Evolutionary conservation across 2,113 vertebrate species (phyloP).

Genomic region (Anolis sagrei): DNA sequence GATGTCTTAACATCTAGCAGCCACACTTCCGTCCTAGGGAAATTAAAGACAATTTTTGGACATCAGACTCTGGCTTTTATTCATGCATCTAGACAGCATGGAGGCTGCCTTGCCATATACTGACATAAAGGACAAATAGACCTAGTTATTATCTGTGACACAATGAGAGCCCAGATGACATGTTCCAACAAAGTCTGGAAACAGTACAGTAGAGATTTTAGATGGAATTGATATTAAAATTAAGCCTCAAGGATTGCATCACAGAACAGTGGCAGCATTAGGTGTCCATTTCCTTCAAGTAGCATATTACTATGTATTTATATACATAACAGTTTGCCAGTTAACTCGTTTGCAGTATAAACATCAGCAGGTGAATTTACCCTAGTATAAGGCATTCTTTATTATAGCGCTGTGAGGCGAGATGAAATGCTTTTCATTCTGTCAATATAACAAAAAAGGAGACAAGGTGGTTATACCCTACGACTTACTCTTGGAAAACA

Average conservation of each 20-base stretch:
- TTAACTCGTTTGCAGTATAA: neutral
- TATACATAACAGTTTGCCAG: neutral
- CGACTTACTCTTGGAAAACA: neutral
- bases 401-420: neutral
- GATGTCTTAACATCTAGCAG: constrained; percentile 1
- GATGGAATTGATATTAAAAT: constrained; percentile 9
- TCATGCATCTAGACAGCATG: neutral
- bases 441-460: neutral
- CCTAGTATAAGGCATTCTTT: neutral
- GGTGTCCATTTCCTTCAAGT: neutral
- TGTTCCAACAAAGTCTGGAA: neutral
- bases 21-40: constrained; percentile 10
- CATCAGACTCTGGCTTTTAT: neutral
- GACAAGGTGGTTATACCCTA: neutral
- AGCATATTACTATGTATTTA: neutral
- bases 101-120: constrained; percentile 2
- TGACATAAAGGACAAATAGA: constrained; percentile 20
- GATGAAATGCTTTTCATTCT: neutral
- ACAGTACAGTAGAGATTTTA: constrained; percentile 1
- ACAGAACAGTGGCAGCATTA: neutral
- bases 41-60: constrained; percentile 21
- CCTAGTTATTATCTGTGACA: constrained; percentile 35
- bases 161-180: neutral
- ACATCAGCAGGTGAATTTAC: neutral
- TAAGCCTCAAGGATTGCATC: constrained; percentile 6